Conservation (phyloP, 2,113 vertebrate species). For the Camelus bactrianus region DNA sequence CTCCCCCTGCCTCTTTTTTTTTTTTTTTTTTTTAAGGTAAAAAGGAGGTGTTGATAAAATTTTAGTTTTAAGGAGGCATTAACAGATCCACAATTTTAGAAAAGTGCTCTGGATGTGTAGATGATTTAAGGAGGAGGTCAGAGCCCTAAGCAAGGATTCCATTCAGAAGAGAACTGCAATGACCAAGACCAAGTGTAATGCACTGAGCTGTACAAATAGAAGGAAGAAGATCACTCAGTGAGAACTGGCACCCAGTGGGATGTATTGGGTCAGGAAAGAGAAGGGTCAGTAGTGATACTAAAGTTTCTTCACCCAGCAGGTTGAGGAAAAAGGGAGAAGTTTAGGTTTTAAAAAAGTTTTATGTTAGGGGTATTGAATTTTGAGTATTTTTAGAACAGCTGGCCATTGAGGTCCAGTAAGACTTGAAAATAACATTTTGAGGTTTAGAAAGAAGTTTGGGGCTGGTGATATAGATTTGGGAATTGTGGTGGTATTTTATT, state of each 20-base stretch:
- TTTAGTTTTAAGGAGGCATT: not conserved
- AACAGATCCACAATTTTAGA: not conserved
- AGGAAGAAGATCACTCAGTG: not conserved
- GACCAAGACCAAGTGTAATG: not conserved
- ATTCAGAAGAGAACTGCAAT: not conserved
- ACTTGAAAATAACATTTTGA: not conserved
- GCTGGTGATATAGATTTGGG: not conserved
- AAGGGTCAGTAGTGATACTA: not conserved
- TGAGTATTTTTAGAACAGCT: not conserved
- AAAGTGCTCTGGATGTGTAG: not conserved
- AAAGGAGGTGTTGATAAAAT: not conserved
- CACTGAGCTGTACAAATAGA: not conserved
- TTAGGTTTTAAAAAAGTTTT: not conserved
- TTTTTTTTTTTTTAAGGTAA: not conserved
- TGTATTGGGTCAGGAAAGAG: not conserved
- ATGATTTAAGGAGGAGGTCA: not conserved
- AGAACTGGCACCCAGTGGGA: not conserved
- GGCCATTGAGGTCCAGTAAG: not conserved
- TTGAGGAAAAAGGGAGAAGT: not conserved
- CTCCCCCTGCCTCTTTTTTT: too few species aligned
- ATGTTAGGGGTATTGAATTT: not conserved
- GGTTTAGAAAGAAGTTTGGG: not conserved
- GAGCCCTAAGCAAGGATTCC: not conserved
- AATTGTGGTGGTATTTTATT: not conserved
- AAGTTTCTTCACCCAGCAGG: not conserved